Evolutionary conservation across 1,140 invertebrate genomes (phyloP), one percentile per base, ranked within the genome.

Genomic region (Lanistes nyassanus): DNA sequence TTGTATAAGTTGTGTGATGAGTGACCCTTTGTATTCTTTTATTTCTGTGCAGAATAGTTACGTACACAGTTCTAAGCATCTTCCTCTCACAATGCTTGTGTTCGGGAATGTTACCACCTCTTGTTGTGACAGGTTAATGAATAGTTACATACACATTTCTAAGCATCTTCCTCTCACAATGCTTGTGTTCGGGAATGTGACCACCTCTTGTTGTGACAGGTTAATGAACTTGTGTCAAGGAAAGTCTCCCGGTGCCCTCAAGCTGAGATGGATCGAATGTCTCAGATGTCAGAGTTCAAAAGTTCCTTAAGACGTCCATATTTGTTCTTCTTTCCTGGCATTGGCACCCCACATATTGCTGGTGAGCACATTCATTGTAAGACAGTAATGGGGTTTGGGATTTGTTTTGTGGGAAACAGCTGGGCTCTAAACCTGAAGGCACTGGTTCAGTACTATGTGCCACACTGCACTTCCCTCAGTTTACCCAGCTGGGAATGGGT

Each of bases 201-300:
- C 37, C 66, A 47, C 21, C 26, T 36, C 29, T 21, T 73, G 34
- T 64, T 64, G 31, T 68, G 70, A 53, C 75, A 87, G 86, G 86
- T 87, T 60, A 87, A 87, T 68, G 74, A 78, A 36, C 47, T 86
- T 16, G 84, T 87, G 1, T 85, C 83, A 0, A 81, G 79, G 67
- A 87, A 86, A 73, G 80, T 85, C 19, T 87, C 85, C 13, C 72
- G 80, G 34, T 83, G 80, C 76, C 82, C 79, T 3, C 80, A 81
- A 51, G 79, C 79, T 16, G 83, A 84, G 34, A 85, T 86, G 83
- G 82, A 85, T 60, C 76, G 79, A 13, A 86, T 85, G 84, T 81
- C 79, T 21, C 86, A 87, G 73, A 87, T 87, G 86, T 87, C 86
- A 0, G 84, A 86, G 68, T 87, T 83, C 67, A 85, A 83, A 65